Conservation (phyloP, 2,113 vertebrate genomes). For the Cottus gobio region DNA sequence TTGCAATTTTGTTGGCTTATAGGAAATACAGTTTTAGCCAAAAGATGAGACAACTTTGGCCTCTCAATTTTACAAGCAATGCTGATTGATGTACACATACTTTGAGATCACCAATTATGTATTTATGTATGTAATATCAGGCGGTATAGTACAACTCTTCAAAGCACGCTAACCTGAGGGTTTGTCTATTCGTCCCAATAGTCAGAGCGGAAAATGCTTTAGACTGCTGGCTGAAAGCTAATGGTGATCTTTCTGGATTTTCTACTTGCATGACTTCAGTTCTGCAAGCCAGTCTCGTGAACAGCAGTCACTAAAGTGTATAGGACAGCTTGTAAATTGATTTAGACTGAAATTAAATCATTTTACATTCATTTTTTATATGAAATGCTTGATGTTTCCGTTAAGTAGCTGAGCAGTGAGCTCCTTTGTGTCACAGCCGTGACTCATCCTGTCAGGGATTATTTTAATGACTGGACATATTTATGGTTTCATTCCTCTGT, state of each 20-base stretch:
- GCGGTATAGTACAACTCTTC: neutral
- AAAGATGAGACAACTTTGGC: neutral
- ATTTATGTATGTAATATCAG: neutral
- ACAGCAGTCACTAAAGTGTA: neutral
- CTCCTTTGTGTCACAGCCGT: constrained; percentile 17
- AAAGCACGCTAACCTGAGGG: neutral
- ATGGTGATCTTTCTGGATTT: neutral
- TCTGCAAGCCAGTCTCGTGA: neutral
- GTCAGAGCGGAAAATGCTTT: neutral
- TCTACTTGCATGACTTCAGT: neutral
- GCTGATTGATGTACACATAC: neutral
- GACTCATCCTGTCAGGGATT: constrained; percentile 10
- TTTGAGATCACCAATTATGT: neutral
- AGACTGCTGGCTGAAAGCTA: neutral
- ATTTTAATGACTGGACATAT: constrained; percentile 31
- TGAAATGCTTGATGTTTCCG: neutral
- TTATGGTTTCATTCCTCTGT: constrained; percentile 19
- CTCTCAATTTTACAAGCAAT: neutral
- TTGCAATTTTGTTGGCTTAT: neutral
- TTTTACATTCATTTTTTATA: constrained; percentile 20
- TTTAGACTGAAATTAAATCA: constrained; percentile 12
- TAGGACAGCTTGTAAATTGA: constrained; percentile 12
- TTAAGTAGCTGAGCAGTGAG: constrained; percentile 21
- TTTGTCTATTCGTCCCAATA: neutral
- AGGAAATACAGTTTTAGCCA: constrained; percentile 1